These are phyloP conservation scores for Coptotermes formosanus DNA, from an alignment of 1,140 invertebrate genomes.

Conservation along the genomic window DNA sequence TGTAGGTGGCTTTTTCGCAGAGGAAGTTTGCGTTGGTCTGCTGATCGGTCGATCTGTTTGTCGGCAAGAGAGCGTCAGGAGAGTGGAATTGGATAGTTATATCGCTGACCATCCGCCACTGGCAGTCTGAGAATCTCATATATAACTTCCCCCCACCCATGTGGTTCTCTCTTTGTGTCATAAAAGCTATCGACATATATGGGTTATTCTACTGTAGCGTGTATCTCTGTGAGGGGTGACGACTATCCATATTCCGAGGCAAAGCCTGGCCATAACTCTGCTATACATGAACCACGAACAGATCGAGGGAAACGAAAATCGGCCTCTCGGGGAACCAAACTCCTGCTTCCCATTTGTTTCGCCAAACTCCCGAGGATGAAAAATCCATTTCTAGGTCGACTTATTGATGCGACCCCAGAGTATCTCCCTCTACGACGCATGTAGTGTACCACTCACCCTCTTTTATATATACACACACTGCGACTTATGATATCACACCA, in stretches of 20 bases:
- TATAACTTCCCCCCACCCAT: conserved; percentile 22
- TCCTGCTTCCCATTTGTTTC: conserved; percentile 44
- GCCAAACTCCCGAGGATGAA: conserved; percentile 41
- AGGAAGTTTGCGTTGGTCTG: not conserved
- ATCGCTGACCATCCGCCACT: conserved; percentile 29
- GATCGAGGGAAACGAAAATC: conserved; percentile 36
- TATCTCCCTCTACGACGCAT: conserved; percentile 33
- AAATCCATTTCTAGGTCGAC: conserved; percentile 47
- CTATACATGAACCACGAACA: conserved; percentile 21
- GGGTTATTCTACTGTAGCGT: not conserved
- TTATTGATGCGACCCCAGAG: conserved; percentile 47
- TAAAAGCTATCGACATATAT: conserved; percentile 32
- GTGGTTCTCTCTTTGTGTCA: conserved; percentile 9
- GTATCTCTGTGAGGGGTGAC: not conserved
- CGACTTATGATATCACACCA: conserved; percentile 18
- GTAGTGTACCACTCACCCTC: not conserved
- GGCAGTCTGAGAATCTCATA: conserved; percentile 23
- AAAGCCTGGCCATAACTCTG: conserved; percentile 25
- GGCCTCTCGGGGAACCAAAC: conserved; percentile 36
- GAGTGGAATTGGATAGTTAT: not conserved
- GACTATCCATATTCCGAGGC: conserved; percentile 22
- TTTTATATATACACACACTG: not conserved
- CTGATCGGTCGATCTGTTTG: not conserved
- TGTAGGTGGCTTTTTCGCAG: not conserved
- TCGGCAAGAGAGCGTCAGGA: not conserved